A percentile compares a stretch with the other conserved stretches of the same genome.
Evolutionary conservation across 2,797 vertebrate species (phyloP).

Genomic region (Melanotaenia maccullochi): DNA sequence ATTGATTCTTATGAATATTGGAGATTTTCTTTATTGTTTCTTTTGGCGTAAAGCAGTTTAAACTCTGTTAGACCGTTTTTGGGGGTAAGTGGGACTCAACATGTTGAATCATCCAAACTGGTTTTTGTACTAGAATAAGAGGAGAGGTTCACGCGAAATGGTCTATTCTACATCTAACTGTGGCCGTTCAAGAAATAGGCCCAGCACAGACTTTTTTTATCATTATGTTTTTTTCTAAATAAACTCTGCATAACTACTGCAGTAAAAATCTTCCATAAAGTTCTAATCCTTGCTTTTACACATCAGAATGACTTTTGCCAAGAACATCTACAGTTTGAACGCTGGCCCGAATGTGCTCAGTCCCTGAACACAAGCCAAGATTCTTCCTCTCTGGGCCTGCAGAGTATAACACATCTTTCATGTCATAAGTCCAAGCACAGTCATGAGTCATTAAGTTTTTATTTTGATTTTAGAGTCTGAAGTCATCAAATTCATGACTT

Average conservation of each 20-base stretch:
- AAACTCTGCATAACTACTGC: neutral
- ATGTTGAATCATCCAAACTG: too few relatives aligned
- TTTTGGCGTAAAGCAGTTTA: too few relatives aligned
- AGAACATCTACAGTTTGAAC: neutral
- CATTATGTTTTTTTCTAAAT: neutral
- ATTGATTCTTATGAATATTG: too few relatives aligned
- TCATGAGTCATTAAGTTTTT: constrained; percentile 9
- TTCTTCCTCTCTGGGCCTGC: constrained; percentile 12
- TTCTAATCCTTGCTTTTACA: neutral
- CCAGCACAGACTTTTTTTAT: too few relatives aligned
- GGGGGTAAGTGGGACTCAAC: too few relatives aligned
- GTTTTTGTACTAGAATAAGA: too few relatives aligned
- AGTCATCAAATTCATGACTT: constrained; percentile 30
- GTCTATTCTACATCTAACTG: too few relatives aligned
- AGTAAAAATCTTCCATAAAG: neutral
- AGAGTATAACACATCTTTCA: constrained; percentile 13
- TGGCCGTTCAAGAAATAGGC: too few relatives aligned
- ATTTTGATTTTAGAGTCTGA: constrained; percentile 19
- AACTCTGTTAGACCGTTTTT: too few relatives aligned
- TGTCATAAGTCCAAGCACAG: constrained; percentile 30
- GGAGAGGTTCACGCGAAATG: too few relatives aligned
- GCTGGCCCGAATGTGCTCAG: constrained; percentile 2
- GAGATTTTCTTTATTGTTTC: too few relatives aligned
- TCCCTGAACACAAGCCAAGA: constrained; percentile 9
- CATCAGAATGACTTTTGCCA: neutral